Evolutionary conservation across 2,113 vertebrate species (phyloP), one percentile per base, ranked within the genome.

Genomic region (Notarius lentiginosus): DNA sequence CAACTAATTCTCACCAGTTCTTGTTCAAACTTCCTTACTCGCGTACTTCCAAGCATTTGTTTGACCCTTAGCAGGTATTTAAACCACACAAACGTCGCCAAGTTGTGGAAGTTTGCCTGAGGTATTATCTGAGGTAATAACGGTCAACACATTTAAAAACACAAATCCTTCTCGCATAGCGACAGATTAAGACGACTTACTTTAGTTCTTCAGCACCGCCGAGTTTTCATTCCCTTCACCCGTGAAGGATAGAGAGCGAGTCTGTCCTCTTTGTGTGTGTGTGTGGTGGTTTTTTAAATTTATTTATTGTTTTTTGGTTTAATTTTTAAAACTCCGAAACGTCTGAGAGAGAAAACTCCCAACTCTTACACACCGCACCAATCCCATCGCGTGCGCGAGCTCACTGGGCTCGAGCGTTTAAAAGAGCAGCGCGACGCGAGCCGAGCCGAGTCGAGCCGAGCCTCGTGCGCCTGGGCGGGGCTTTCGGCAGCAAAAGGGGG

Each of bases 131-230:
- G 0, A 72, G 30, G 8, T 72, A 20, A 75, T 75, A 75, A 12
- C 41, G 20, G 2, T 49, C 41, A 1, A 75, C 20, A 6, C 1
- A 12, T 20, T 20, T 47, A 8, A 6, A 30, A 51, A 75, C 7
- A 49, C 10, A 72, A 20, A 2, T 72, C 34, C 27, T 8, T 70
- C 14, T 11, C 27, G 24, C 55, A 22, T 4, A 79, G 53, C 14
- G 66, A 41, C 4, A 41, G 34, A 41, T 41, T 41, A 41, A 41
- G 7, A 0, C 76, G 17, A 83, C 82, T 83, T 55, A 83, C 82
- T 83, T 83, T 83, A 53, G 70, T 83, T 70, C 47, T 70, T 83
- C 49, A 83, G 65, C n/a, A 83, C 49, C 82, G 82, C 34, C 63
- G 61, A 68, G 47, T 83, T 83, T 83, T 83, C 63, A 83, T 83